These are phyloP conservation scores for Megamerina dolium DNA, from an alignment of 2,888 invertebrate genomes.

Conservation along the genomic window DNA sequence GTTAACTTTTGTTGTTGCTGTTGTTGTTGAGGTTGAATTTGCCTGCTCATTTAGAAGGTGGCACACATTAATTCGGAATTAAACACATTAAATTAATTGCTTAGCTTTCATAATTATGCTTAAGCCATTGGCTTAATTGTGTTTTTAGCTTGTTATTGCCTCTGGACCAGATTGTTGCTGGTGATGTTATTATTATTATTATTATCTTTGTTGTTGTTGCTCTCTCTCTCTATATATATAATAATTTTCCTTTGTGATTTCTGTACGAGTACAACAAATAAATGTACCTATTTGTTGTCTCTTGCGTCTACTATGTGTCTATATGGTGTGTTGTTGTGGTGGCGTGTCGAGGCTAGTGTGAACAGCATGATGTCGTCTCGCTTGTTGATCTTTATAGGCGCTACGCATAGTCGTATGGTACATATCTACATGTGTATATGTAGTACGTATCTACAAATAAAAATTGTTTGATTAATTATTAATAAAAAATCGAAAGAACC, in stretches of 20 bases:
- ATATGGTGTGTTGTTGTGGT: not conserved
- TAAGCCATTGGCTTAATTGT: conserved; percentile 6
- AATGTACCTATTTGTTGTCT: too few relatives aligned
- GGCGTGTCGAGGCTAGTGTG: conserved; percentile 2
- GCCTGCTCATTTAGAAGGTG: not conserved
- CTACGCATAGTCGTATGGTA: conserved; percentile 4
- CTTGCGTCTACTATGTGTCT: not conserved
- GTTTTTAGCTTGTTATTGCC: too few relatives aligned
- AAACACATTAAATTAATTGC: conserved; percentile 14
- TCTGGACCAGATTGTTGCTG: not conserved
- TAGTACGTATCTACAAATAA: not conserved
- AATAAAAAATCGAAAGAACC: conserved; percentile 3
- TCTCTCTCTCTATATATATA: too few relatives aligned
- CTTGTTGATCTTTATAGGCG: conserved; percentile 1
- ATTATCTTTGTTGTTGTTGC: too few relatives aligned
- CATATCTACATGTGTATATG: not conserved
- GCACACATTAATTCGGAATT: too few relatives aligned
- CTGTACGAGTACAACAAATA: too few relatives aligned
- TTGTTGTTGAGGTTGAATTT: not conserved
- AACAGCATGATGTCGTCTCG: conserved; percentile 15
- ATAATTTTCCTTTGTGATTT: too few relatives aligned
- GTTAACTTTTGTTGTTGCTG: not conserved
- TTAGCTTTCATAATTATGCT: conserved; percentile 12
- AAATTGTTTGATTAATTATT: conserved; percentile 9
- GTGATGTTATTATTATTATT: not conserved